Percentiles rank a stretch among this genome's conserved stretches.
These are phyloP conservation scores for Myotis findleyi DNA, from an alignment of 2,797 vertebrate species.

Conservation along the genomic window DNA sequence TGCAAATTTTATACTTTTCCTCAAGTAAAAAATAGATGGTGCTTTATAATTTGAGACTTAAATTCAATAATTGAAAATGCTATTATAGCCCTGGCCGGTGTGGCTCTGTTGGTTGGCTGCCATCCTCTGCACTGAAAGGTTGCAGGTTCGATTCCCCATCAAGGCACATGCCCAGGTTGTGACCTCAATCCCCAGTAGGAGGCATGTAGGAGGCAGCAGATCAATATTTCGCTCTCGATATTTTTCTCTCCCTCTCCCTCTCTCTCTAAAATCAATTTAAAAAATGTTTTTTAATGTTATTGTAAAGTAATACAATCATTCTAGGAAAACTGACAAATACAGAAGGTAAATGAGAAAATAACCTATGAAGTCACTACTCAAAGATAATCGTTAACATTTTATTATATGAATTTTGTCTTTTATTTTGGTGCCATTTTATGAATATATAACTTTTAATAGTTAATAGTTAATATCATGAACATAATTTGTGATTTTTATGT, in stretches of 20 bases:
- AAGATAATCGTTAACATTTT: background rate
- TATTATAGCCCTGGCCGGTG: background rate
- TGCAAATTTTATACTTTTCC: background rate
- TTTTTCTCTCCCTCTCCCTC: background rate
- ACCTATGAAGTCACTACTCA: background rate
- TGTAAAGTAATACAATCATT: background rate
- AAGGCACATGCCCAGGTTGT: background rate
- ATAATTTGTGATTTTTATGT: background rate
- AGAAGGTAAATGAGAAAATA: background rate
- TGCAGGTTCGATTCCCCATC: background rate
- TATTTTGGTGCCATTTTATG: background rate
- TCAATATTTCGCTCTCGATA: background rate
- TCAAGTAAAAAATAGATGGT: slow-evolving; percentile 1
- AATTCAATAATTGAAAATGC: background rate
- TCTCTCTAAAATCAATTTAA: background rate
- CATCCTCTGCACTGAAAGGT: background rate
- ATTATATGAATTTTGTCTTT: background rate
- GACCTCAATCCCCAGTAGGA: background rate
- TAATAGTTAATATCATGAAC: background rate
- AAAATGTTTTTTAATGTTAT: background rate
- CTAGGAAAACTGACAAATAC: background rate
- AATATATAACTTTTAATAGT: background rate
- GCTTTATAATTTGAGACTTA: slow-evolving; percentile 1
- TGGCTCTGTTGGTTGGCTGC: background rate
- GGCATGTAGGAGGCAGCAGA: background rate